Evolutionary conservation across 2,113 vertebrate species (phyloP).

Genomic region (Anolis sagrei): DNA sequence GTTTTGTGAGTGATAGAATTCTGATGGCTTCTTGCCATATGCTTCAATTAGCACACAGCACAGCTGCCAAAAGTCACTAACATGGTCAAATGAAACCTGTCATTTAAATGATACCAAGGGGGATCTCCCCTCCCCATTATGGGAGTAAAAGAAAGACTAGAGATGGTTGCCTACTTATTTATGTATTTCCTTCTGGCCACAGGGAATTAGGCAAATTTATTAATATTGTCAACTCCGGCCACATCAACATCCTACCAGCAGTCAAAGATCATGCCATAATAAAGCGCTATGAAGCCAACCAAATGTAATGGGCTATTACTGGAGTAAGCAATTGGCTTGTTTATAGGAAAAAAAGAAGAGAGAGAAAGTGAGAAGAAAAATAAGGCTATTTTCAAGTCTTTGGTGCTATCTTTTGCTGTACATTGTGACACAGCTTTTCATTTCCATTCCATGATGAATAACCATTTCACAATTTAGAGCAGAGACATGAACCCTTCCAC

Average conservation of each 20-base stretch:
- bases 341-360: neutral
- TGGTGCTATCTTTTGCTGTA: neutral
- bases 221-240: conserved; percentile 12
- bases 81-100: neutral
- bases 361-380: neutral
- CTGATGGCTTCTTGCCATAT: neutral
- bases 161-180: neutral
- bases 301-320: neutral
- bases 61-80: conserved; percentile 8
- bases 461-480: conserved; percentile 13
- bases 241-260: neutral
- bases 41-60: conserved; percentile 11
- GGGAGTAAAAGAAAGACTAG: neutral
- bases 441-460: conserved; percentile 16
- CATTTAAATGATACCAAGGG: neutral
- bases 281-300: conserved; percentile 4
- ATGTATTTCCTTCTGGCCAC: neutral
- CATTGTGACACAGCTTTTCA: neutral
- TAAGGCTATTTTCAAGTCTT: neutral
- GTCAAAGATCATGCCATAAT: neutral
- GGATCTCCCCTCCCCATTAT: neutral
- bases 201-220: neutral
- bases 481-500: neutral
- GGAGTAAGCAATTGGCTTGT: neutral
- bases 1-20: neutral